Evolutionary conservation across 2,113 vertebrate genomes (phyloP), one percentile per base, ranked within the genome.

Genomic region (Aldabrachelys gigantea): DNA sequence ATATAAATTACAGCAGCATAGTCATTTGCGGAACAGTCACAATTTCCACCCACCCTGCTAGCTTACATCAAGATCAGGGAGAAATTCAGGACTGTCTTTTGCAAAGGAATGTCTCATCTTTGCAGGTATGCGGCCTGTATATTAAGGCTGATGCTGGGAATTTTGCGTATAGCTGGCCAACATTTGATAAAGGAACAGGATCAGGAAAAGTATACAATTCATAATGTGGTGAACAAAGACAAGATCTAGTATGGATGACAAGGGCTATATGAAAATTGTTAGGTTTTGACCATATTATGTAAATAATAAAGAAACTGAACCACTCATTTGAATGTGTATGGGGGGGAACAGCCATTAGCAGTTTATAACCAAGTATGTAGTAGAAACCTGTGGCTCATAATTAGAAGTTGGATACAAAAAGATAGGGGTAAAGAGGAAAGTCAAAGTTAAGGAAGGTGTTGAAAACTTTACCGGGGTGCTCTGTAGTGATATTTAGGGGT

Each of bases 51-150:
- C 9, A 35, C 41, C 65, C 19, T 80, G 44, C 17, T 35, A 82
- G 0, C 84, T 10, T 89, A 41, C 57, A 81, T 7, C 41, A 44
- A 16, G 12, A 25, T 12, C 53, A 54, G 31, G 31, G 69, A 89
- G 49, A n/a, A 92, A 79, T 19, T 87, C 49, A 1, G 4, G 89
- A 85, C 56, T 93, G 69, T 56, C 16, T 44, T 93, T 90, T 83
- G 41, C 41, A 72, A 92, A 93, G 49, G 17, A 0, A 0, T 11
- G 53, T 9, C 24, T 57, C 57, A 38, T 4, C 9, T 31, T 79
- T 95, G 27, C 27, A 87, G 22, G 3, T 53, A 78, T 7, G 84
- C 91, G 86, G 83, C 6, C 17, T 88, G 88, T 79, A 81, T 0
- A 79, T 16, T 87, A 27, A 79, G 72, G 72, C 41, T 57, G 56